These are phyloP conservation scores for Formica aserva DNA, from an alignment of 2,888 invertebrate genomes.

Conservation along the genomic window DNA sequence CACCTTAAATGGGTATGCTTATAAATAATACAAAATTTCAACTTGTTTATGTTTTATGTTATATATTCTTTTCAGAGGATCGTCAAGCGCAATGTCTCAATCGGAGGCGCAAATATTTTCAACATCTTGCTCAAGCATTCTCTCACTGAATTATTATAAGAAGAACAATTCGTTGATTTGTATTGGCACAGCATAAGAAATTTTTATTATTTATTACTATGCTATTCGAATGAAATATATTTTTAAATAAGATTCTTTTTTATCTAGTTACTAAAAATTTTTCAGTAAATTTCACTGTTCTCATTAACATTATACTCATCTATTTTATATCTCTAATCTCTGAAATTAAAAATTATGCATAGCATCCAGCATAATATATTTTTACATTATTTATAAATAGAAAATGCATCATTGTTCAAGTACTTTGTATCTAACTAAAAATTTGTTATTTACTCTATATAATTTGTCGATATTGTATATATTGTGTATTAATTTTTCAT, in stretches of 20 bases:
- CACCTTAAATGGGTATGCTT: conserved; percentile 78
- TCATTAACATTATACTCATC: background rate
- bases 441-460: conserved; percentile 1
- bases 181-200: conserved; percentile 78
- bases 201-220: conserved; percentile 55
- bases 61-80: conserved; percentile 70
- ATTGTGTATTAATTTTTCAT: background rate
- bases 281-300: background rate
- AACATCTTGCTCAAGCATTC: conserved; percentile 84
- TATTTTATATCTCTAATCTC: conserved; percentile 1
- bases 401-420: conserved; percentile 7
- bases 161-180: conserved; percentile 83
- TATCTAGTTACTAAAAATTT: conserved; percentile 6
- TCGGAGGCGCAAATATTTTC: conserved; percentile 79
- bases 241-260: conserved; percentile 33
- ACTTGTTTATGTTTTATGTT: conserved; percentile 19
- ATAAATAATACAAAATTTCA: background rate
- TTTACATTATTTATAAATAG: conserved; percentile 22
- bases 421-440: background rate
- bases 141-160: conserved; percentile 82
- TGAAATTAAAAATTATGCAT: background rate
- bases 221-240: background rate
- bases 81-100: conserved; percentile 74
- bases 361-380: background rate
- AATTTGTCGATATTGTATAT: background rate